A percentile compares a stretch with the other conserved stretches of the same genome.
Conservation (phyloP, 2,113 vertebrate genomes). For the Siniperca chuatsi region DNA sequence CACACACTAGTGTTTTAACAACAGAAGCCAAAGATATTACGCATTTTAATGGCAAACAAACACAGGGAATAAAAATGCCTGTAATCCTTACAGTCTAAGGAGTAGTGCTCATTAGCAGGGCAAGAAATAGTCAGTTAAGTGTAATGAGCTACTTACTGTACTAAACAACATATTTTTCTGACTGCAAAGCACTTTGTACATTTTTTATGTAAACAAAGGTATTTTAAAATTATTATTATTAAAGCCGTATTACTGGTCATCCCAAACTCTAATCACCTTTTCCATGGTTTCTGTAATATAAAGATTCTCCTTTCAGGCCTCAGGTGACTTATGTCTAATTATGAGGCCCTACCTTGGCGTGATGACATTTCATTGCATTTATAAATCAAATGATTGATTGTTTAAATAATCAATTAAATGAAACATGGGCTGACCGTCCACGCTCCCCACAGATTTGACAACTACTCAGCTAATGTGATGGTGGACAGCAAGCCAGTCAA, state of each 20-base stretch:
- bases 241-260: background rate
- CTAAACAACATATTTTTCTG: background rate
- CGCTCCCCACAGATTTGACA: constrained; percentile 67
- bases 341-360: background rate
- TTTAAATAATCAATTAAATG: constrained; percentile 8
- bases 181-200: background rate
- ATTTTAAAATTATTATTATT: background rate
- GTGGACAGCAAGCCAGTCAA: constrained; percentile 82
- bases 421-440: background rate
- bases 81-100: background rate
- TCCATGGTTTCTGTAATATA: background rate
- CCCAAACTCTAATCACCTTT: background rate
- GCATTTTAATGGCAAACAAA: background rate
- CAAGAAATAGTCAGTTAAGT: background rate
- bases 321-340: no score
- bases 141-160: background rate
- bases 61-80: background rate
- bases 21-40: background rate
- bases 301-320: background rate
- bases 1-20: background rate
- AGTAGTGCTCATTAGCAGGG: background rate
- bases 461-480: constrained; percentile 80
- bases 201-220: background rate
- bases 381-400: constrained; percentile 7
- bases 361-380: background rate